phyloP scores from a whole-genome alignment of 2,888 invertebrate species.

The Spicauda simplicius region DNA sequence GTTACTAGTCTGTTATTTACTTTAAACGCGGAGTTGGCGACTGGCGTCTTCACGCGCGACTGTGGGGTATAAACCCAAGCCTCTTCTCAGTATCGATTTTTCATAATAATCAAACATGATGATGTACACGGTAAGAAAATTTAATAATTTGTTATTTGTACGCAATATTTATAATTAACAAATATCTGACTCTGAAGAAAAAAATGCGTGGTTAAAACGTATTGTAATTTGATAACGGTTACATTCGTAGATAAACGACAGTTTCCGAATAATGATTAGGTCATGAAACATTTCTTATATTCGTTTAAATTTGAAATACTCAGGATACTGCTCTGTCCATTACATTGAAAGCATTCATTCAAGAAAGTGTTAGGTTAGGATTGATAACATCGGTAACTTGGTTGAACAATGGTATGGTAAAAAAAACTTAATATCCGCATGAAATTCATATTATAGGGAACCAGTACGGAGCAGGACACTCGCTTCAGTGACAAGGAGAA shows the following conservation, averaged over 20 bases:
- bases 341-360: not conserved
- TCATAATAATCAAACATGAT: conserved; percentile 59
- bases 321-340: not conserved
- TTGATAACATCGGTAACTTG: not conserved
- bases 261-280: too few relatives aligned
- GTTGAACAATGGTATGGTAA: not conserved
- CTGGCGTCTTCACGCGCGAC: conserved; percentile 5
- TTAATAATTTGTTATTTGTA: not conserved
- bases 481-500: conserved; percentile 99
- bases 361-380: not conserved
- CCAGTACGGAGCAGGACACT: conserved; percentile 99
- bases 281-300: not conserved
- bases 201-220: not conserved
- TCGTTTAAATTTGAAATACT: not conserved
- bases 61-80: conserved; percentile 48
- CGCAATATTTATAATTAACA: not conserved
- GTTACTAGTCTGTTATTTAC: not conserved
- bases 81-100: conserved; percentile 62
- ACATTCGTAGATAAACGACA: too few relatives aligned
- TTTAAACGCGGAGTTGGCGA: not conserved
- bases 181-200: not conserved
- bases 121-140: conserved; percentile 77
- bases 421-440: too few relatives aligned
- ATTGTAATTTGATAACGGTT: too few relatives aligned
- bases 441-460: conserved; percentile 90